Conservation (phyloP, 2,797 vertebrate genomes). For the Lerista edwardsae region DNA sequence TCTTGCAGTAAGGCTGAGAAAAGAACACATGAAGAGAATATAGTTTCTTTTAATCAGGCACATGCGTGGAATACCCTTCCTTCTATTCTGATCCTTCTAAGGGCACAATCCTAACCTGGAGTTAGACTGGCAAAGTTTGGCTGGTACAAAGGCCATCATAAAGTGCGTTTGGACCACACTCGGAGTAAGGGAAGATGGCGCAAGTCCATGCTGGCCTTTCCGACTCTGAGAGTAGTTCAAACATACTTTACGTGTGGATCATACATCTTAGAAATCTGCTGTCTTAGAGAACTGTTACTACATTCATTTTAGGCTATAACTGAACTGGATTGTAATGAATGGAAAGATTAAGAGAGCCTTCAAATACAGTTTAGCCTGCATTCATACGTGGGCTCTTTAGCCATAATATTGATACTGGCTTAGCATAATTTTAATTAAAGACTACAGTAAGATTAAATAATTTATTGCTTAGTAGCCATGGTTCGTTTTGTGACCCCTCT, state of each 20-base stretch:
- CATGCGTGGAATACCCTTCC: too few species aligned
- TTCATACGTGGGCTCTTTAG: slow-evolving; percentile 20
- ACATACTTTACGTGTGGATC: not conserved
- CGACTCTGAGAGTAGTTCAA: too few species aligned
- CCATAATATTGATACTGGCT: not conserved
- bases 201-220: too few species aligned
- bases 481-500: not conserved
- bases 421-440: not conserved
- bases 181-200: too few species aligned
- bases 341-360: not conserved
- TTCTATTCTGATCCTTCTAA: too few species aligned
- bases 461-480: not conserved
- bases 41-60: too few species aligned
- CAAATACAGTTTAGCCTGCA: slow-evolving; percentile 32
- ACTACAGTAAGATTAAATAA: not conserved
- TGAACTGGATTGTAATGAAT: slow-evolving; percentile 4
- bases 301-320: slow-evolving; percentile 22
- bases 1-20: too few species aligned
- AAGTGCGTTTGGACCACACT: too few species aligned
- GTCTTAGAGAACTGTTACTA: not conserved
- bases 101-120: too few species aligned
- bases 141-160: too few species aligned
- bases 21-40: too few species aligned
- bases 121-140: too few species aligned
- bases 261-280: not conserved